Evolutionary conservation across 30 jellyfish, hydroid and myxozoan genomes (phyloP).

Genomic region (Cassiopea xamachana): DNA sequence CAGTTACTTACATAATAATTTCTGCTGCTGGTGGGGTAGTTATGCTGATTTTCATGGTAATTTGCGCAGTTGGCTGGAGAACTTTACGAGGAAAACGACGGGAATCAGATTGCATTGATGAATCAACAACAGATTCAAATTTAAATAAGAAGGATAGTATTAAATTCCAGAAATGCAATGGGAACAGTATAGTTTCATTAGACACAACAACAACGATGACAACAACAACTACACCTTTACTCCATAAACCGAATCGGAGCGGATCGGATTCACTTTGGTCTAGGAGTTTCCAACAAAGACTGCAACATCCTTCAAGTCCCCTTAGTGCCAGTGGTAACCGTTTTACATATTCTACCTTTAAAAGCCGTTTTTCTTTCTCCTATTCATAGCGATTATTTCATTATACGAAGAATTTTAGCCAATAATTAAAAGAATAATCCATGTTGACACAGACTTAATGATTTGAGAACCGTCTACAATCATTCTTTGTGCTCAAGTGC

Average conservation of each 20-base stretch:
- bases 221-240: conserved; percentile 49
- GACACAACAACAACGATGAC: conserved; percentile 32
- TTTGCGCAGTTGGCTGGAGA: conserved; percentile 6
- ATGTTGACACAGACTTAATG: no score
- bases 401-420: no score
- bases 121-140: conserved; percentile 40
- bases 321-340: conserved; percentile 29
- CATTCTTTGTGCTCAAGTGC: no score
- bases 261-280: conserved; percentile 58
- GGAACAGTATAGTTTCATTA: conserved; percentile 26
- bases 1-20: neutral
- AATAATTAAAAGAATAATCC: no score
- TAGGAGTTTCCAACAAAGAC: conserved; percentile 20
- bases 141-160: conserved; percentile 25
- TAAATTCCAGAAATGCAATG: conserved; percentile 13
- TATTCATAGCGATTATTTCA: no score
- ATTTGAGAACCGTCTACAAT: no score
- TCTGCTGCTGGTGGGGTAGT: neutral
- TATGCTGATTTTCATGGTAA: neutral
- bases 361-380: no score
- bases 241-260: conserved; percentile 5
- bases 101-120: neutral
- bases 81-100: neutral
- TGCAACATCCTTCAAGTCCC: conserved; percentile 21
- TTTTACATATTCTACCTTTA: no score